phyloP scores from a whole-genome alignment of 2,797 vertebrate genomes.

The Anas capensis region DNA sequence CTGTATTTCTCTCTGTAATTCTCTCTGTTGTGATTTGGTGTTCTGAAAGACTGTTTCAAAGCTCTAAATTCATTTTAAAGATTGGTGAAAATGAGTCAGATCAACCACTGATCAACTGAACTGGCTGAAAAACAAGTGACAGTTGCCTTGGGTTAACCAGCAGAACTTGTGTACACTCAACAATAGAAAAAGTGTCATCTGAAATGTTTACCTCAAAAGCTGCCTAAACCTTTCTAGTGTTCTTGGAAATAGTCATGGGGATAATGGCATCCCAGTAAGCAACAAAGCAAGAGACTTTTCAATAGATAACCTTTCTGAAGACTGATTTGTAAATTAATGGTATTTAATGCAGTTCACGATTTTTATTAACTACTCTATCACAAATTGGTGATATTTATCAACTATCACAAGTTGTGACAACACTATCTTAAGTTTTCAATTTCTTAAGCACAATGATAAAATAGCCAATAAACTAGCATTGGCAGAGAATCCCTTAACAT shows the following conservation, averaged over 20 bases:
- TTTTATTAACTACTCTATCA: neutral
- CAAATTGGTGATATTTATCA: neutral
- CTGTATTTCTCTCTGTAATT: neutral
- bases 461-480: neutral
- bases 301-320: neutral
- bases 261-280: neutral
- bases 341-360: neutral
- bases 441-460: neutral
- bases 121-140: conserved; percentile 23
- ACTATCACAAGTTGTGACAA: too few species aligned
- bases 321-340: neutral
- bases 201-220: neutral
- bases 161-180: neutral
- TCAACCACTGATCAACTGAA: neutral
- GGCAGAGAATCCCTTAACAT: neutral
- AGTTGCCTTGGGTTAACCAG: conserved; percentile 53
- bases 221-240: neutral
- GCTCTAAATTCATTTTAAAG: neutral
- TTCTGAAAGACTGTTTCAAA: neutral
- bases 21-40: neutral
- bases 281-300: neutral
- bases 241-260: neutral
- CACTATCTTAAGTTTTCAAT: neutral
- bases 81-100: neutral
- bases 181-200: neutral